Conservation (phyloP, 2,113 vertebrate species). For the Circaetus gallicus region DNA sequence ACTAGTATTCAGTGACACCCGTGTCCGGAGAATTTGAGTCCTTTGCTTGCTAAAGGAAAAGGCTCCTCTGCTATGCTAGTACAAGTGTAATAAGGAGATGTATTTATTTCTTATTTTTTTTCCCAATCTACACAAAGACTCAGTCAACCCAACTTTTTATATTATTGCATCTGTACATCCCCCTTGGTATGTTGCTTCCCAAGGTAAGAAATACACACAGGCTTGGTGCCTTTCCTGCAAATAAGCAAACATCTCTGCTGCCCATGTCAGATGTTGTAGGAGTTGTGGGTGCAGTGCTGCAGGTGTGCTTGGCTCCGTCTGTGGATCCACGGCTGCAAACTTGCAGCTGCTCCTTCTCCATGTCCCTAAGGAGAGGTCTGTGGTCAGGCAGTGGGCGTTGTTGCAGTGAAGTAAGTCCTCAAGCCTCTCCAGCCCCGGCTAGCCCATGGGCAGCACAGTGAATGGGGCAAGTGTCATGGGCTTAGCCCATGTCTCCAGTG, state of each 20-base stretch:
- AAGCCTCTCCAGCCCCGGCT: not conserved
- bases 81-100: not conserved
- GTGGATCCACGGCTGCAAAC: not conserved
- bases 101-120: not conserved
- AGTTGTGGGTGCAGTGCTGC: not conserved
- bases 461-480: not conserved
- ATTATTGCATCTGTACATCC: not conserved
- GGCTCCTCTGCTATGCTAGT: not conserved
- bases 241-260: not conserved
- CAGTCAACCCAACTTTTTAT: not conserved
- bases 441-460: not conserved
- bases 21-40: not conserved
- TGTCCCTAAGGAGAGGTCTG: not conserved
- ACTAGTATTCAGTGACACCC: not conserved
- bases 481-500: not conserved
- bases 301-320: accelerated
- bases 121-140: not conserved
- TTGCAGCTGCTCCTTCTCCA: not conserved
- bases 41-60: not conserved
- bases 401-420: not conserved
- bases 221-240: not conserved
- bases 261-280: not conserved
- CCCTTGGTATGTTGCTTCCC: not conserved
- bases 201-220: not conserved
- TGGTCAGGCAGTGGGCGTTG: not conserved